phyloP scores from a whole-genome alignment of 2,113 vertebrate genomes.

The Sander vitreus region DNA sequence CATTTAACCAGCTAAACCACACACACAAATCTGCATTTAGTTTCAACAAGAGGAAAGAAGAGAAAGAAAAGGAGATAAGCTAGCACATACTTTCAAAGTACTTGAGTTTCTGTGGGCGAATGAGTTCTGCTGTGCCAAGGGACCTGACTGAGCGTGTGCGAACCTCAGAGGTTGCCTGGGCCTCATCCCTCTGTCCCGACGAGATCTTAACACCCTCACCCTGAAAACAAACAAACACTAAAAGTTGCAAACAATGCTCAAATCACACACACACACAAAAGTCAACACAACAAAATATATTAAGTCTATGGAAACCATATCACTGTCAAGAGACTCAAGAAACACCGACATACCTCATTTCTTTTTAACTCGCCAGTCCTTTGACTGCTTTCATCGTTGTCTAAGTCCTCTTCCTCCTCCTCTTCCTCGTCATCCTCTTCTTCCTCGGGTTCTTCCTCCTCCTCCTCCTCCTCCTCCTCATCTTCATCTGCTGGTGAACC shows the following conservation, averaged over 20 bases:
- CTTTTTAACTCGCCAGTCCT: slow-evolving; percentile 88
- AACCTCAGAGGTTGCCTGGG: slow-evolving; percentile 87
- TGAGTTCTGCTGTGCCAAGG: slow-evolving; percentile 89
- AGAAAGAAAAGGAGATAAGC: not conserved
- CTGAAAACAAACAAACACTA: slow-evolving; percentile 67
- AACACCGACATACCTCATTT: slow-evolving; percentile 68
- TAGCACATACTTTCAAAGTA: slow-evolving; percentile 95
- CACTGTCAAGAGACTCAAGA: not conserved
- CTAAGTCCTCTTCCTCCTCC: slow-evolving; percentile 88
- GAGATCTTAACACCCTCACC: slow-evolving; percentile 89
- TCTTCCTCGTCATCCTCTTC: slow-evolving; percentile 92
- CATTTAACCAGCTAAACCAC: not conserved
- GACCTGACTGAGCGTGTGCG: slow-evolving; percentile 87
- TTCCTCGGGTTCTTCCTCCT: slow-evolving; percentile 89
- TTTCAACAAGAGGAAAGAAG: not conserved
- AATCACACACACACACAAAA: not conserved
- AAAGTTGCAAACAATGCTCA: not conserved
- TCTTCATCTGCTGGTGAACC: slow-evolving; percentile 90
- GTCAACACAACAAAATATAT: not conserved
- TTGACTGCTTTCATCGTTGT: slow-evolving; percentile 94
- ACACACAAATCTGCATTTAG: not conserved
- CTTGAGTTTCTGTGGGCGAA: slow-evolving; percentile 91
- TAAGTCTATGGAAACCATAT: not conserved
- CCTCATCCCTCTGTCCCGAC: slow-evolving; percentile 88
- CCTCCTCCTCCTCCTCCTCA: slow-evolving; percentile 76